phyloP scores from a whole-genome alignment of 2,113 vertebrate genomes.

The Piliocolobus tephrosceles region DNA sequence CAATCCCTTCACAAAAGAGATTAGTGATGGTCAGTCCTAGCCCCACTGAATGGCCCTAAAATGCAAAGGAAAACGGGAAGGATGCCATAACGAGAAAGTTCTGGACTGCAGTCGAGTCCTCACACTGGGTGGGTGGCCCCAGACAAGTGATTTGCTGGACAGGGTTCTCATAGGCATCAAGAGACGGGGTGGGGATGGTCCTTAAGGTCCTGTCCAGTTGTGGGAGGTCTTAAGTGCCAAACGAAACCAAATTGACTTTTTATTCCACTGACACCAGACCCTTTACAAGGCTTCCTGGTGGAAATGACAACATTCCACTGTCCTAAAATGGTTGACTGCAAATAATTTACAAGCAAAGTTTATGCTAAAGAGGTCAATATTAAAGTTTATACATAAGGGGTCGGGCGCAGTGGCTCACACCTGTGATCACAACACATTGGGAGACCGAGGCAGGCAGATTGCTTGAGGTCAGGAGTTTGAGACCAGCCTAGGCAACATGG shows the following conservation, averaged over 20 bases:
- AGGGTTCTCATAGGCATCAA: background rate
- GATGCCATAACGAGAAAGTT: fast-evolving
- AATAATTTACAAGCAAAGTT: background rate
- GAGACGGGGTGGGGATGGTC: too few relatives aligned
- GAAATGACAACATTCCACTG: background rate
- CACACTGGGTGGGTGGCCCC: background rate
- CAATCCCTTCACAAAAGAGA: background rate
- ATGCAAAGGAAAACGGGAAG: background rate
- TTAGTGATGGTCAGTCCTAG: background rate
- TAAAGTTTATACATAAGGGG: background rate
- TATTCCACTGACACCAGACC: background rate
- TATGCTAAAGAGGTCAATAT: background rate
- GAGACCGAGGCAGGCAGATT: too few relatives aligned
- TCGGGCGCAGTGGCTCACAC: too few relatives aligned
- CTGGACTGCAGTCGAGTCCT: background rate
- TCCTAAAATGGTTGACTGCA: background rate
- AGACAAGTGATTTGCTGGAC: background rate
- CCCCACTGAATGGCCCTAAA: background rate
- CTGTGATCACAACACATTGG: too few relatives aligned
- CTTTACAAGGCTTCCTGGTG: background rate
- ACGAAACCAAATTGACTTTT: background rate
- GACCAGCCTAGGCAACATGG: too few relatives aligned
- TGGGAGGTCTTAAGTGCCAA: background rate
- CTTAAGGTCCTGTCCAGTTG: background rate
- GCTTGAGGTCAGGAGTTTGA: too few relatives aligned